Evolutionary conservation across 2,797 vertebrate species (phyloP).

Genomic region (Odontamblyopus rebecca): DNA sequence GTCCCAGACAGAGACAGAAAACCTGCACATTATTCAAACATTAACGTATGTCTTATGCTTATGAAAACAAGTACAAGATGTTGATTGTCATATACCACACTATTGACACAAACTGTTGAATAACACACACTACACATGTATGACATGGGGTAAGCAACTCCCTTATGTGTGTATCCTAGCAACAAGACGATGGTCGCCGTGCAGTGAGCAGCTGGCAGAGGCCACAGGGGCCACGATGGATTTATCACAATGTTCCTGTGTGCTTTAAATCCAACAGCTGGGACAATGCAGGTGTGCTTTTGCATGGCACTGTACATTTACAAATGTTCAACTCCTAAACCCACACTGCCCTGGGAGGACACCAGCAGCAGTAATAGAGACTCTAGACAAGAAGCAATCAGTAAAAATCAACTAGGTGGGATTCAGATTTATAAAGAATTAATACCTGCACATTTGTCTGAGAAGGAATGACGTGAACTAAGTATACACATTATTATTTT

Average conservation of each 20-base stretch:
- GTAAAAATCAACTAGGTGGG: slow-evolving; percentile 6
- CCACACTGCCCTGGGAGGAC: slow-evolving; percentile 30
- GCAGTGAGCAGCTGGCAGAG: slow-evolving; percentile 75
- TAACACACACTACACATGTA: slow-evolving; percentile 55
- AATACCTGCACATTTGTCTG: slow-evolving; percentile 1
- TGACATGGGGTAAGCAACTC: slow-evolving; percentile 58
- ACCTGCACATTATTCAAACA: slow-evolving; percentile 12
- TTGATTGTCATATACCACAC: not conserved
- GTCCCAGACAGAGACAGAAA: slow-evolving; percentile 22
- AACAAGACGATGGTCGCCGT: slow-evolving; percentile 66
- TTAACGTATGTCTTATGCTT: not conserved
- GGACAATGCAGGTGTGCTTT: slow-evolving; percentile 31
- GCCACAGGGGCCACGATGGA: slow-evolving; percentile 69
- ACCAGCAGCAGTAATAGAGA: slow-evolving; percentile 21
- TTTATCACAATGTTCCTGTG: slow-evolving; percentile 50
- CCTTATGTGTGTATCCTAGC: slow-evolving; percentile 73
- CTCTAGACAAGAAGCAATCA: slow-evolving; percentile 10
- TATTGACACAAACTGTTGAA: slow-evolving; percentile 24
- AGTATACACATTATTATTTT: not conserved
- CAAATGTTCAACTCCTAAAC: slow-evolving; percentile 41
- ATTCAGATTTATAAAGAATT: slow-evolving; percentile 2
- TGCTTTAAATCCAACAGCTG: slow-evolving; percentile 32
- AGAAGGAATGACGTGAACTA: not conserved
- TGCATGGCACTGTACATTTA: slow-evolving; percentile 29
- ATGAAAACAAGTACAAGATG: not conserved